Conservation (phyloP, 2,797 vertebrate genomes). For the Lagocephalus sceleratus region DNA sequence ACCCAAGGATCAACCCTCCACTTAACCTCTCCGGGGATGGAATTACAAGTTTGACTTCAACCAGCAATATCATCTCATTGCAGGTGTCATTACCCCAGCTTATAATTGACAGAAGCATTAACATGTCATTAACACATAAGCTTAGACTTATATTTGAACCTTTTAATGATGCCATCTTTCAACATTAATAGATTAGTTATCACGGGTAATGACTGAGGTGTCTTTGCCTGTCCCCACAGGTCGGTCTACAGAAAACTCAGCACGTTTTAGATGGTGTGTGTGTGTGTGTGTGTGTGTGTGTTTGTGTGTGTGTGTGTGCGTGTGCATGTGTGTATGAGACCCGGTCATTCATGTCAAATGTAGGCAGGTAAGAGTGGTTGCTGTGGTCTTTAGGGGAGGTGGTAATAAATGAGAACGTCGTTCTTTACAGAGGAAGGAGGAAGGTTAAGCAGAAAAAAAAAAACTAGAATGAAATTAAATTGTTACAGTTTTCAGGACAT, state of each 20-base stretch:
- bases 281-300: too few species aligned
- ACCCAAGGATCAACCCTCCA: slow-evolving; percentile 58
- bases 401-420: slow-evolving; percentile 32
- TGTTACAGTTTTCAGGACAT: too few species aligned
- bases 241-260: slow-evolving; percentile 60
- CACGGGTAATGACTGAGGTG: slow-evolving; percentile 74
- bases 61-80: slow-evolving; percentile 63
- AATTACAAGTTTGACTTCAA: slow-evolving; percentile 74
- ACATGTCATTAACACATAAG: slow-evolving; percentile 82
- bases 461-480: too few species aligned
- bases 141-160: slow-evolving; percentile 78
- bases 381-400: slow-evolving; percentile 40
- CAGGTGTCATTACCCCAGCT: slow-evolving; percentile 75
- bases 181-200: slow-evolving; percentile 81
- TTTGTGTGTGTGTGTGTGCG: neutral
- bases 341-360: slow-evolving; percentile 46
- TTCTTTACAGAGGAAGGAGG: slow-evolving; percentile 13
- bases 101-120: slow-evolving; percentile 80
- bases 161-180: slow-evolving; percentile 81
- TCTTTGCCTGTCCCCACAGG: slow-evolving; percentile 73
- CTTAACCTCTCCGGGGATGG: slow-evolving; percentile 69
- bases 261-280: slow-evolving; percentile 43
- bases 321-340: slow-evolving; percentile 23
- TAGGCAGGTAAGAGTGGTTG: slow-evolving; percentile 37
- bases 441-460: slow-evolving; percentile 1